Percentiles rank a stretch among this genome's conserved stretches.
These are phyloP conservation scores for Lacanobia oleracea DNA, from an alignment of 2,888 invertebrate species.

Conservation along the genomic window DNA sequence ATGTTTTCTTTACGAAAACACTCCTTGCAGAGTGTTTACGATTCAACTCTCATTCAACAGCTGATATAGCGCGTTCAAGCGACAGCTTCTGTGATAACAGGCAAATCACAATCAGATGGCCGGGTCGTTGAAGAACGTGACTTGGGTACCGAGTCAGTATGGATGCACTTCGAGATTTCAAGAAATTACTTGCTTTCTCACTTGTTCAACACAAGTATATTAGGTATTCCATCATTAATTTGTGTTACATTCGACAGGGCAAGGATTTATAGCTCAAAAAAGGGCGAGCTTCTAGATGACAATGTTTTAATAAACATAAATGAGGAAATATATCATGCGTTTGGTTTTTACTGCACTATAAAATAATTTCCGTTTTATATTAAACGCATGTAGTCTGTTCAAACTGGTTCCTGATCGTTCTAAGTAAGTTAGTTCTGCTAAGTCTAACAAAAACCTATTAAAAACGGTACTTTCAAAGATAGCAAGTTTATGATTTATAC, in stretches of 20 bases:
- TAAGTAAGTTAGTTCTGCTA: neutral
- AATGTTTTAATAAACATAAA: neutral
- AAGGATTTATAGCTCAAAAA: neutral
- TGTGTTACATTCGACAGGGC: neutral
- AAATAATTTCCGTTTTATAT: neutral
- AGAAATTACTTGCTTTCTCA: conserved; percentile 23
- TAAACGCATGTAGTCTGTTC: neutral
- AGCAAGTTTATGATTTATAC: conserved; percentile 49
- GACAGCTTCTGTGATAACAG: conserved; percentile 68
- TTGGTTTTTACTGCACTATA: neutral
- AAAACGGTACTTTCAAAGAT: conserved; percentile 57
- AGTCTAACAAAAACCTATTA: conserved; percentile 29
- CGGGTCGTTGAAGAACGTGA: conserved; percentile 69
- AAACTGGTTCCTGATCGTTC: conserved; percentile 23
- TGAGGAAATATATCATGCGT: neutral
- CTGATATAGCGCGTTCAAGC: conserved; percentile 67
- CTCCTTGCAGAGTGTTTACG: conserved; percentile 58
- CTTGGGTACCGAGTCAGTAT: conserved; percentile 62
- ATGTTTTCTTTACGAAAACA: neutral
- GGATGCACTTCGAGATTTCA: conserved; percentile 48
- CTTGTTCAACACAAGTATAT: conserved; percentile 9
- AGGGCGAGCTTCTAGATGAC: neutral
- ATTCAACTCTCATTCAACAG: conserved; percentile 71
- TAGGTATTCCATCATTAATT: neutral
- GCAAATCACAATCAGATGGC: conserved; percentile 70